Evolutionary conservation across 2,888 invertebrate species (phyloP), one percentile per base, ranked within the genome.

Genomic region (Mechanitis messenoides): DNA sequence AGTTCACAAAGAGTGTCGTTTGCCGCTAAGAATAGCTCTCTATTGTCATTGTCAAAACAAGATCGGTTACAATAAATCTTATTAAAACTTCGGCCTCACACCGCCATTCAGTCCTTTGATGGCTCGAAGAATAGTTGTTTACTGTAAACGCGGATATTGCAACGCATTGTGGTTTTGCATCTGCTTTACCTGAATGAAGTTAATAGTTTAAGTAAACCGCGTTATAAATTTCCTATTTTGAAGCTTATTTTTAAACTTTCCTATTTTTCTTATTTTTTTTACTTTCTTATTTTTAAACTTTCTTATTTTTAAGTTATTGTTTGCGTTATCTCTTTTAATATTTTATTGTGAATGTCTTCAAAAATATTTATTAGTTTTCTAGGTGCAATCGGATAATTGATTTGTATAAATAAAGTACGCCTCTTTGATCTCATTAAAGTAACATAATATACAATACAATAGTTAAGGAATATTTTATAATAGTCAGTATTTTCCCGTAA

Each of bases 61-160:
- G 89, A 90, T 90, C 89, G 78, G 87, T 88, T 87, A 87, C 89
- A 89, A 90, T 90, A 90, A 90, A 90, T 89, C 89, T 89, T 89
- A 89, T 89, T 88, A 89, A 80, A 83, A 77, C 78, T 80, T 76
- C 78, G 78, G 80, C 81, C 85, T 80, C 80, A 80, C 82, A 80
- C 76, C 74, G 76, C 79, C 79, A 85, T 87, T 86, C 85, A 85
- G 65, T 72, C 74, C 73, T 80, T 79, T 79, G 81, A 84, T 84
- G 76, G 74, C 69, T 75, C 79, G 75, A 78, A 80, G 82, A 79
- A 85, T 85, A 80, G 71, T 75, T 87, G 86, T 86, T 85, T 85
- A 81, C 81, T 72, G 80, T 82, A 77, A 76, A 72, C 72, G 72
- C 78, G 75, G 77, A 79, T 70, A 67, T 69, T 70, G 69, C 64